Conservation (phyloP, 2,113 vertebrate species). For the Orthonyx spaldingii region DNA sequence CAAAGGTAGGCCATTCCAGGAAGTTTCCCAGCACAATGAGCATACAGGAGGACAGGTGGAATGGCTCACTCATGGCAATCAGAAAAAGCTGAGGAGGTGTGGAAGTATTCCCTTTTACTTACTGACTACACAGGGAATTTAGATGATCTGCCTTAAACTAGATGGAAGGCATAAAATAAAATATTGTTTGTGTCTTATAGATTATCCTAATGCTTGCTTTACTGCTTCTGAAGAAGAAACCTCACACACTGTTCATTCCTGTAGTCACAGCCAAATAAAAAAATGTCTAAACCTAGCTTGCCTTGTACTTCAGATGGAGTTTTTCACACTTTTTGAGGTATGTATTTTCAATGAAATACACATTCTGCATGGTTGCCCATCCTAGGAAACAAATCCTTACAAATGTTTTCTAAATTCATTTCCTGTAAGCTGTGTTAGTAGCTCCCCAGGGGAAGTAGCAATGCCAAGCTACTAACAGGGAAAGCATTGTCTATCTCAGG, state of each 20-base stretch:
- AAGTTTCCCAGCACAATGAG: background rate
- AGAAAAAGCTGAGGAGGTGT: background rate
- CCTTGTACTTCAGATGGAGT: background rate
- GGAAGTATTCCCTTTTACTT: background rate
- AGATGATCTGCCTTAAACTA: background rate
- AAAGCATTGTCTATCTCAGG: slow-evolving; percentile 37
- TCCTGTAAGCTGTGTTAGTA: slow-evolving; percentile 54
- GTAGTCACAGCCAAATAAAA: background rate
- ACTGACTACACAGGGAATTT: background rate
- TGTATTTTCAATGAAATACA: background rate
- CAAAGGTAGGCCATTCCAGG: background rate
- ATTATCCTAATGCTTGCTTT: background rate
- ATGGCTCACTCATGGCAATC: background rate
- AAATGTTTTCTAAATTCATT: slow-evolving; percentile 56
- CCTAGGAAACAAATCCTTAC: slow-evolving; percentile 46
- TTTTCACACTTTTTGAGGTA: slow-evolving; percentile 32
- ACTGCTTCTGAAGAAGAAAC: background rate
- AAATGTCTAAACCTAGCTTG: background rate
- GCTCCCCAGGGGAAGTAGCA: slow-evolving; percentile 40
- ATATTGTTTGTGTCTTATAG: background rate
- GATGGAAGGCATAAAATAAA: background rate
- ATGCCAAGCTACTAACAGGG: slow-evolving; percentile 52
- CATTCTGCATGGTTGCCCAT: slow-evolving; percentile 40
- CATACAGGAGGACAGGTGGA: background rate
- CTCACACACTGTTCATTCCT: background rate